Base-by-base conservation (phyloP, 2,113 vertebrate genomes). In the Tympanuchus pallidicinctus region DNA sequence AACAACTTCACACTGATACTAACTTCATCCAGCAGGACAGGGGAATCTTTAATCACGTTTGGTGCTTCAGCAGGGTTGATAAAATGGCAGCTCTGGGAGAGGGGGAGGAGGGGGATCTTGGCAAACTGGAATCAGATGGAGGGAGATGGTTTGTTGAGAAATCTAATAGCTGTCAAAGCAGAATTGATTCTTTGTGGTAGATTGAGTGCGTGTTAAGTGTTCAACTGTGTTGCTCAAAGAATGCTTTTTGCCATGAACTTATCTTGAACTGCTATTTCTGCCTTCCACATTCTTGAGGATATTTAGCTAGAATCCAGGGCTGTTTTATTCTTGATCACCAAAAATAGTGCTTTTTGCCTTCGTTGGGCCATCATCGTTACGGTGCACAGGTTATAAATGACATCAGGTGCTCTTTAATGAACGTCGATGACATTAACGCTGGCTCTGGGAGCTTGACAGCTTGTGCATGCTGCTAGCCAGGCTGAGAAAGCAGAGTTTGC, bases 241-340 rank as follows among this genome's bases (percentile, higher is more conserved):
- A 86, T 80, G 72, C 72, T 80, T 88, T 73, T 66, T 93, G 93
- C 92, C 72, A 9, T 96, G 90, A 96, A 95, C 92, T 96, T 94
- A 15, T 10, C 76, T 71, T 96, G 88, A 96, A 93, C 94, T 93
- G 56, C 38, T 30, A 11, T 32, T 94, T 91, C 93, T 91, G 54
- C 3, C 5, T 80, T 70, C 47, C 64, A 7, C 72, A 10, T 86
- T 90, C 56, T 88, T 91, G 38, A 74, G 71, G 70, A 8, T 87
- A 15, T 57, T 91, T 61, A 65, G 50, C 45, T 91, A 27, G 32
- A 83, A 54, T 71, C 42, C 34, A 56, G 42, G 8, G 7, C 77
- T 69, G 7, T 69, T 86, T 88, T 66, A 11, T 77, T 82, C 69
- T 27, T 64, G 42, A 50, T 83, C 47, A 73, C 40, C 34, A 42